Conservation (phyloP, 2,888 invertebrate genomes). For the Lagria hirta region DNA sequence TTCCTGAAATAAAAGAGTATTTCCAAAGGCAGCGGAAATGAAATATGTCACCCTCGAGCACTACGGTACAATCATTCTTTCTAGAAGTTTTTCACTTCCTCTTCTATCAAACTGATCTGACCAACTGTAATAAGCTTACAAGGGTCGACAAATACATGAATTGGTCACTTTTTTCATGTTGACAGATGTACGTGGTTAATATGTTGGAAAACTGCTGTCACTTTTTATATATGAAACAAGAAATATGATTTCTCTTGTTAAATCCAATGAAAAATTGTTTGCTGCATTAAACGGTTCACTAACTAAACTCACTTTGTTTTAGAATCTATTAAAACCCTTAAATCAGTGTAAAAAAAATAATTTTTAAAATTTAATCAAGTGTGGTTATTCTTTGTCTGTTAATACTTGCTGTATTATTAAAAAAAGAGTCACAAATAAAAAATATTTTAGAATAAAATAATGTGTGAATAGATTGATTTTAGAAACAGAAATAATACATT, state of each 20-base stretch:
- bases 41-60: constrained; percentile 42
- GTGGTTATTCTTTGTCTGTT: background rate
- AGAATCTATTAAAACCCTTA: constrained; percentile 13
- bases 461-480: no score
- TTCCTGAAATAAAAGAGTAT: constrained; percentile 40
- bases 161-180: constrained; percentile 50
- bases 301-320: constrained; percentile 14
- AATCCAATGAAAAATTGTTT: constrained; percentile 44
- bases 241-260: constrained; percentile 39
- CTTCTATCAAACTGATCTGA: no score
- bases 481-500: no score
- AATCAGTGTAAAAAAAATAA: constrained; percentile 5
- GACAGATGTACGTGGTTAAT: constrained; percentile 55
- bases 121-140: constrained; percentile 36
- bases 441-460: no score
- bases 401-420: no score
- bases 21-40: constrained; percentile 44
- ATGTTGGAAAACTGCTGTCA: constrained; percentile 52
- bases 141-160: constrained; percentile 51
- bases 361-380: no score
- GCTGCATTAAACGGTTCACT: no score
- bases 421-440: no score
- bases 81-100: no score
- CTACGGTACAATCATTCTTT: constrained; percentile 31
- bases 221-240: constrained; percentile 41